Evolutionary conservation across 2,888 invertebrate genomes (phyloP).

Genomic region (Acanthosepion pharaonis): DNA sequence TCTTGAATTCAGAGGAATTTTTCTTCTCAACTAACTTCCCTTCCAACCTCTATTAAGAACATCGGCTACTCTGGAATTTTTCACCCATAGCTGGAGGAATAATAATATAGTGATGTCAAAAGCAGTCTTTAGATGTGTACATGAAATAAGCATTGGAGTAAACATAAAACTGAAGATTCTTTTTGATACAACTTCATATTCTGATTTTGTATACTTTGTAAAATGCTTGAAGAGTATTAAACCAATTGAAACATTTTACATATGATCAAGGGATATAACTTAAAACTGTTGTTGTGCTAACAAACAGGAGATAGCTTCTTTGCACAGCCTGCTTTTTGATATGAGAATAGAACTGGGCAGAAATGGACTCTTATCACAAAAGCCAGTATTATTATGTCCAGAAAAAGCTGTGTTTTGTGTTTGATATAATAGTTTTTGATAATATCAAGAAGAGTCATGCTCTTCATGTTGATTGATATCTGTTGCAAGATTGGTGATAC

Average conservation of each 20-base stretch:
- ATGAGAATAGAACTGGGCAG: not conserved
- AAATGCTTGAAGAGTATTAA: not conserved
- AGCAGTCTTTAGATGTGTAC: too few relatives aligned
- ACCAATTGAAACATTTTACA: not conserved
- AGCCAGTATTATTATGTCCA: not conserved
- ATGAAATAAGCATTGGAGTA: too few relatives aligned
- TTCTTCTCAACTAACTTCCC: too few relatives aligned
- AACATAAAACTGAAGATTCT: too few relatives aligned
- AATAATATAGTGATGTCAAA: too few relatives aligned
- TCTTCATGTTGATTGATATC: constrained; percentile 1
- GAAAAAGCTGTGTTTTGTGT: not conserved
- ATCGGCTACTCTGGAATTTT: too few relatives aligned
- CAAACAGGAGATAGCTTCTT: not conserved
- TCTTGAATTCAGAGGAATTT: too few relatives aligned
- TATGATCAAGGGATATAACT: not conserved
- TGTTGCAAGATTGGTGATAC: not conserved
- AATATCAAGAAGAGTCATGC: not conserved
- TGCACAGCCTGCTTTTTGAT: not conserved
- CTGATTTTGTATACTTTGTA: not conserved
- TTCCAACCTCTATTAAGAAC: too few relatives aligned
- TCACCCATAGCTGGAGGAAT: too few relatives aligned
- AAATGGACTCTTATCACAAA: not conserved
- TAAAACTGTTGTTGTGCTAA: not conserved
- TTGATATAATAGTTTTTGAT: constrained; percentile 9
- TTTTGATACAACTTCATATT: not conserved